These are phyloP conservation scores for Pseudomyrmex gracilis DNA, from an alignment of 1,140 invertebrate genomes.

Conservation along the genomic window DNA sequence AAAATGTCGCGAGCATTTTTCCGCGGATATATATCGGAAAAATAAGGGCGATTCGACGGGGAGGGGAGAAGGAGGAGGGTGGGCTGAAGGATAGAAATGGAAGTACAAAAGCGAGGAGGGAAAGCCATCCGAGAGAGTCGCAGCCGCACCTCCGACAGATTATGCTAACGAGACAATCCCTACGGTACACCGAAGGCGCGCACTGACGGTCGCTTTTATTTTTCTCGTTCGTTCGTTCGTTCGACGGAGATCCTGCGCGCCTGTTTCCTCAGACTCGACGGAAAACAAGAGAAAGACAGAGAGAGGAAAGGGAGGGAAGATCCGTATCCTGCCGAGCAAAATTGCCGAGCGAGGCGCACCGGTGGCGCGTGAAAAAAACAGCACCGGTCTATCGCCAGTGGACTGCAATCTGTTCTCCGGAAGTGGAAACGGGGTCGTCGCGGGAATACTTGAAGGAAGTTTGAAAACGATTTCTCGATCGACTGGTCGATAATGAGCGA, in stretches of 20 bases:
- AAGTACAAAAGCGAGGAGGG: constrained; percentile 54
- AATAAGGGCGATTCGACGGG: constrained; percentile 54
- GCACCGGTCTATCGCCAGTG: too few relatives aligned
- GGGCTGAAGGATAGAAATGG: constrained; percentile 24
- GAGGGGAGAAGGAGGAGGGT: not conserved
- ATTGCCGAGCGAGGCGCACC: constrained; percentile 5
- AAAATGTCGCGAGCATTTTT: constrained; percentile 22
- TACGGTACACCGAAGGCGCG: constrained; percentile 58
- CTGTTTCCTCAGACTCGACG: constrained; percentile 43
- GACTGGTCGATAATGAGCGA: not conserved
- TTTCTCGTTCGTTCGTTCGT: constrained; percentile 59
- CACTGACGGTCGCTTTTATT: constrained; percentile 69
- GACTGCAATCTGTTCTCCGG: not conserved
- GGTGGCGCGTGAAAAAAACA: constrained; percentile 14
- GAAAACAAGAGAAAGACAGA: not conserved
- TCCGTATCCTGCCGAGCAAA: constrained; percentile 8
- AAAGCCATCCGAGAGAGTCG: constrained; percentile 68
- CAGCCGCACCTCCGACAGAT: constrained; percentile 74
- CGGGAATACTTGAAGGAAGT: not conserved
- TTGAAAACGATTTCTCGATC: not conserved
- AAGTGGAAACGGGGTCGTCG: constrained; percentile 17
- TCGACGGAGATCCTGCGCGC: constrained; percentile 49
- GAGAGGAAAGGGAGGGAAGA: not conserved
- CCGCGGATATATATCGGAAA: constrained; percentile 55
- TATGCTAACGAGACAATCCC: constrained; percentile 81